Conservation (phyloP, 2,888 invertebrate species). For the Tenthredo livida region DNA sequence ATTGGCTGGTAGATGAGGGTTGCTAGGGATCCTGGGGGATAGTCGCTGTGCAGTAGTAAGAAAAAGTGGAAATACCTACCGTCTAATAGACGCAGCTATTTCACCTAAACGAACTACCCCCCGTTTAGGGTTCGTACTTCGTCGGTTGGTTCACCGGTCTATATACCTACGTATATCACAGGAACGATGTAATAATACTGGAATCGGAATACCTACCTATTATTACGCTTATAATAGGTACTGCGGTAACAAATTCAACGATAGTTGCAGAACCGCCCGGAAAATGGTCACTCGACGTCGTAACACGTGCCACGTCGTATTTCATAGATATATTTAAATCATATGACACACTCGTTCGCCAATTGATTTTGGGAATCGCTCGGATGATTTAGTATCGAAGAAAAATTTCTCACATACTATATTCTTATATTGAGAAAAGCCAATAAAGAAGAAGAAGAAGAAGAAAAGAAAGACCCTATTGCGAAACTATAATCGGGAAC, state of each 20-base stretch:
- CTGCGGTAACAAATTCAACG: constrained; percentile 25
- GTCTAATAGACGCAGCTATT: constrained; percentile 59
- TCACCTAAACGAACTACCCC: constrained; percentile 62
- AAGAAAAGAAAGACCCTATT: neutral
- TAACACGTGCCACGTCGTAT: too few relatives aligned
- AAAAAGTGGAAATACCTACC: constrained; percentile 49
- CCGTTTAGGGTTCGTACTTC: neutral
- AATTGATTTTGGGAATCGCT: too few relatives aligned
- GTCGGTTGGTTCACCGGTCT: neutral
- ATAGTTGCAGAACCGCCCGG: constrained; percentile 16
- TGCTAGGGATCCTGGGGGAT: constrained; percentile 33
- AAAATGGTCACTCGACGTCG: neutral
- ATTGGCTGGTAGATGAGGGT: constrained; percentile 67
- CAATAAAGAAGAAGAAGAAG: too few relatives aligned
- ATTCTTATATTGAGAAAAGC: too few relatives aligned
- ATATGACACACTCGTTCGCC: too few relatives aligned
- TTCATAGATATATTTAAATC: too few relatives aligned
- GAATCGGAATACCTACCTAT: constrained; percentile 25
- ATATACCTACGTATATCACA: neutral
- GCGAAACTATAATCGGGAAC: neutral
- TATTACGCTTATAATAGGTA: constrained; percentile 14
- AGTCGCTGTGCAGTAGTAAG: constrained; percentile 25
- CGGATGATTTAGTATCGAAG: too few relatives aligned
- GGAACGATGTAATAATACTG: constrained; percentile 29
- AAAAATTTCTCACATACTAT: too few relatives aligned